Percentiles rank a stretch among this genome's conserved stretches.
phyloP scores from a whole-genome alignment of 2,113 vertebrate species.

The Otocyon megalotis region DNA sequence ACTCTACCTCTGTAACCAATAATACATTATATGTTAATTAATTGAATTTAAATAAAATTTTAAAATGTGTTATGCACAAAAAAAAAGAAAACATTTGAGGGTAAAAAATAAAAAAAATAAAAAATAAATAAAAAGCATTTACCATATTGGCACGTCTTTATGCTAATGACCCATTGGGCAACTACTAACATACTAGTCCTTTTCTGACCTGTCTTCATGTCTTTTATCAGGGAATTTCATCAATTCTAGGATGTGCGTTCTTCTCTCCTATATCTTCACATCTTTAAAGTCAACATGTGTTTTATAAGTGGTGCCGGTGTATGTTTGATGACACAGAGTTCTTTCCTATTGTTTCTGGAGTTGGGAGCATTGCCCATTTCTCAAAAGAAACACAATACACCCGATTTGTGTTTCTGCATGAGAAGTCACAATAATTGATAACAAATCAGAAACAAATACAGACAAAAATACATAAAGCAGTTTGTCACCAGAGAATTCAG shows the following conservation, averaged over 20 bases:
- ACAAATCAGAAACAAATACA: background rate
- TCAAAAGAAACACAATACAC: background rate
- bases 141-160: accelerated
- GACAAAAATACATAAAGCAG: background rate
- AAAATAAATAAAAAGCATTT: background rate
- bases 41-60: too few relatives aligned
- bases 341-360: background rate
- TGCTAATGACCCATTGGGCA: background rate
- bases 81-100: too few relatives aligned
- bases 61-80: too few relatives aligned
- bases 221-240: background rate
- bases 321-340: background rate
- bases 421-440: background rate
- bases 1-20: too few relatives aligned
- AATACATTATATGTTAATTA: too few relatives aligned
- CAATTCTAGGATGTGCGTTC: background rate
- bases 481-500: background rate
- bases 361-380: background rate
- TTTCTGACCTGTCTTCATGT: background rate
- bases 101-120: too few relatives aligned
- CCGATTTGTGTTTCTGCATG: background rate
- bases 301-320: too few relatives aligned
- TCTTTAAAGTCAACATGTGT: background rate
- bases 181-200: background rate
- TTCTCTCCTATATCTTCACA: background rate